phyloP scores from a whole-genome alignment of 2,113 vertebrate genomes.

The Rostratula benghalensis region DNA sequence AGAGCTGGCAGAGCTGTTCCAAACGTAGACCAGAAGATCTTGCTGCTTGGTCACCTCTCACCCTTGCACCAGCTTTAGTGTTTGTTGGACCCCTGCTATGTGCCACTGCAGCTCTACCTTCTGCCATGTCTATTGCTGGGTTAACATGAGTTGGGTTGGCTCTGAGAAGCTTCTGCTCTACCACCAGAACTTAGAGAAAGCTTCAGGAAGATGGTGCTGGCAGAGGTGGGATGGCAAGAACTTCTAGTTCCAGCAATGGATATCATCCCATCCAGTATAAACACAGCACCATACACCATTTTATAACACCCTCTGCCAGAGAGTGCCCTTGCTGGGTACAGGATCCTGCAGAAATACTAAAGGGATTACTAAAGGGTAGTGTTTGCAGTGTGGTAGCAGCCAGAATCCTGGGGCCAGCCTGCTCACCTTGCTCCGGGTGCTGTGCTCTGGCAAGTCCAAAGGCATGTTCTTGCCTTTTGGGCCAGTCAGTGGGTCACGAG shows the following conservation, averaged over 20 bases:
- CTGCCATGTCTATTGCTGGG: neutral
- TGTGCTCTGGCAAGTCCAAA: fast-evolving
- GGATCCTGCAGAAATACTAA: neutral
- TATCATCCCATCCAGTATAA: neutral
- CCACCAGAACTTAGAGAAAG: neutral
- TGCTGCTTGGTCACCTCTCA: neutral
- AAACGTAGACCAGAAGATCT: neutral
- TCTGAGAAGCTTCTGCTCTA: neutral
- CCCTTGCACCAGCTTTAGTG: neutral
- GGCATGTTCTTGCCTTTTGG: neutral
- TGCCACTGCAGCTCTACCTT: neutral
- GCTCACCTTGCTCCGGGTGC: neutral
- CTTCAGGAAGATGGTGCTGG: neutral
- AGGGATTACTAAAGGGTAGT: neutral
- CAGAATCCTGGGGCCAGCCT: neutral
- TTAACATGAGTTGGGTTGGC: neutral
- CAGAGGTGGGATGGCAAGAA: neutral
- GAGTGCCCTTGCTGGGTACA: neutral
- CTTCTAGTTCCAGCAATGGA: neutral
- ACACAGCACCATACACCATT: fast-evolving
- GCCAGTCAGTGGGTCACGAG: neutral
- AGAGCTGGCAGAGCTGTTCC: neutral
- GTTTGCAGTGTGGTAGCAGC: neutral
- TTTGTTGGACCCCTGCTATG: neutral
- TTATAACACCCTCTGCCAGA: neutral